These are phyloP conservation scores for Crypturellus tataupa DNA, from an alignment of 2,797 vertebrate species.

Conservation along the genomic window DNA sequence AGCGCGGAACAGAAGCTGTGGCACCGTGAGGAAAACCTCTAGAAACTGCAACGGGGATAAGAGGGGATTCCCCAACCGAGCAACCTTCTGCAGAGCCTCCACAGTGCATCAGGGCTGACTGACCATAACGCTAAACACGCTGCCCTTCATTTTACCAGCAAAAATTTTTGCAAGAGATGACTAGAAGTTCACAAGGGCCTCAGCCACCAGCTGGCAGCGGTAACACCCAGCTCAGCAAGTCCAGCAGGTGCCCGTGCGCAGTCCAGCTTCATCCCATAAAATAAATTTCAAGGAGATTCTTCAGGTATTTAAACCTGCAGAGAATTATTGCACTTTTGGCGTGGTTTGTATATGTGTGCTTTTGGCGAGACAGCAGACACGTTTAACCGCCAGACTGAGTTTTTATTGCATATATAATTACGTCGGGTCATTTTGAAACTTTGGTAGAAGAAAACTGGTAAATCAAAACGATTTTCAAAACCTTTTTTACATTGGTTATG, in stretches of 20 bases:
- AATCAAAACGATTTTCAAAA: not conserved
- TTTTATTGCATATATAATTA: slow-evolving; percentile 26
- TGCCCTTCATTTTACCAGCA: not conserved
- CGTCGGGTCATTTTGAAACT: not conserved
- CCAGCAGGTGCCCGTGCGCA: accelerated
- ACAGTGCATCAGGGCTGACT: not conserved
- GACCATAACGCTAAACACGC: accelerated
- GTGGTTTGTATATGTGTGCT: not conserved
- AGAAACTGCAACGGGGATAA: not conserved
- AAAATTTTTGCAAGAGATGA: not conserved
- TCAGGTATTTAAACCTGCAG: not conserved
- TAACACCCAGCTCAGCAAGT: not conserved
- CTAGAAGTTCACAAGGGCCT: accelerated
- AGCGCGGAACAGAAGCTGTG: not conserved
- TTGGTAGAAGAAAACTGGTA: not conserved
- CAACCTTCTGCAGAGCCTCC: no score
- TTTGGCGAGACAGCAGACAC: not conserved
- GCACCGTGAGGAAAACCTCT: not conserved
- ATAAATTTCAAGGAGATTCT: not conserved
- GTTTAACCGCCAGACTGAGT: not conserved
- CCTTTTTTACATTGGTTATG: not conserved
- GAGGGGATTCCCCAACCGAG: not conserved
- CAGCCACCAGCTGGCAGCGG: not conserved
- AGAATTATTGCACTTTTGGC: not conserved
- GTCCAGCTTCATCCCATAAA: not conserved